These are phyloP conservation scores for Dromiciops gliroides DNA, from an alignment of 2,113 vertebrate genomes.

Conservation along the genomic window DNA sequence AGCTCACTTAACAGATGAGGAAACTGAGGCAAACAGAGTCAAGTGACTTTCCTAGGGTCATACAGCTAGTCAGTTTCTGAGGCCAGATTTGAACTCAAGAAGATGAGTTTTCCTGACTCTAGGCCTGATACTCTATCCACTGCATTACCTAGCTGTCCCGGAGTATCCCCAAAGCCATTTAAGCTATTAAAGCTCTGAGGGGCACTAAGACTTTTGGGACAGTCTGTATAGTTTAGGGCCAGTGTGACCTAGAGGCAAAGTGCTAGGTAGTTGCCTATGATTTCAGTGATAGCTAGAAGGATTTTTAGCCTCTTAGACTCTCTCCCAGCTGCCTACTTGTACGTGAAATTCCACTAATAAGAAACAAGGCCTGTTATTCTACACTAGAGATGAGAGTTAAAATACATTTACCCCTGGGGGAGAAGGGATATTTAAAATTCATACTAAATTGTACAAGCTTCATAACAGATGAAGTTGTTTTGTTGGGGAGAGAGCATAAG, in stretches of 20 bases:
- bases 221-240: not conserved
- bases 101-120: not conserved
- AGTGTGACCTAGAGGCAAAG: not conserved
- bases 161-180: not conserved
- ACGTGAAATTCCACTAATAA: not conserved
- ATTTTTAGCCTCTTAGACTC: not conserved
- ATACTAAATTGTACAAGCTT: not conserved
- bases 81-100: not conserved
- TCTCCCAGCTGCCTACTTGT: not conserved
- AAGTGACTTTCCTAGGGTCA: not conserved
- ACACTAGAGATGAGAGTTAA: not conserved
- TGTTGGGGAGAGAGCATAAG: not conserved
- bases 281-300: not conserved
- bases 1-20: not conserved
- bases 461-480: not conserved
- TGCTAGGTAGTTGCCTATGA: not conserved
- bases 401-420: not conserved
- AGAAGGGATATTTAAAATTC: not conserved
- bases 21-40: not conserved
- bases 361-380: not conserved
- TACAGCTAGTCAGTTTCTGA: not conserved
- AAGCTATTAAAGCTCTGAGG: not conserved
- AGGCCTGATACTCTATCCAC: not conserved
- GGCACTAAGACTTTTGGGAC: not conserved
- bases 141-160: not conserved